Evolutionary conservation across 1,140 invertebrate species (phyloP), one percentile per base, ranked within the genome.

Genomic region (Matsumurasca onukii): DNA sequence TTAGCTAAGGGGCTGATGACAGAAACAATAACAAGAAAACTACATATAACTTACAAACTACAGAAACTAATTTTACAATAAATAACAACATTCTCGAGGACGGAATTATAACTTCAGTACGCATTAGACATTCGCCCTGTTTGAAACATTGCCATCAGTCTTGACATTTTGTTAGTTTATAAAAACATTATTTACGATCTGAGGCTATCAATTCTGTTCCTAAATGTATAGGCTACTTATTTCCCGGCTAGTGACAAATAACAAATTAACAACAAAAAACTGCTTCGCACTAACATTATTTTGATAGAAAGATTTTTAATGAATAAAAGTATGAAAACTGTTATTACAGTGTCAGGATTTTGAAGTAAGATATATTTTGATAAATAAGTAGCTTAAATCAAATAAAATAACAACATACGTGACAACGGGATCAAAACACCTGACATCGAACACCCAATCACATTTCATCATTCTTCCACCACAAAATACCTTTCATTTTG

Each of bases 21-120:
- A 52, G 9, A 22, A 27, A 27, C 24, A 24, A 25, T 27, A 27
- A 59, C 15, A 59, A 27, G 25, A 25, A 27, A 29, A 29, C 55
- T 22, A 2, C 15, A 59, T 12, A 13, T 13, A 27, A 59, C 49
- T 59, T 59, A 59, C 15, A 59, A 5, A 29, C 22, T 59, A 27
- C 25, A 59, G 39, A 12, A 59, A 52, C 22, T 52, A 39, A 17
- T 5, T 52, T 13, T 24, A 52, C 3, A 59, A 59, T 59, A 59
- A 59, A 59, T 59, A 59, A 59, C 55, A 59, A 59, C 55, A 59
- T 59, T 59, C 17, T 59, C 3, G 25, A 27, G 55, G 55, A 59
- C 55, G 55, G 55, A 59, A 59, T 59, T 22, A 59, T 27, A 59
- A 27, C 13, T 27, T 29, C 55, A 59, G 55, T 59, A 59, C 49